Conservation (phyloP, 1,140 invertebrate genomes). For the Carposina sasakii region DNA sequence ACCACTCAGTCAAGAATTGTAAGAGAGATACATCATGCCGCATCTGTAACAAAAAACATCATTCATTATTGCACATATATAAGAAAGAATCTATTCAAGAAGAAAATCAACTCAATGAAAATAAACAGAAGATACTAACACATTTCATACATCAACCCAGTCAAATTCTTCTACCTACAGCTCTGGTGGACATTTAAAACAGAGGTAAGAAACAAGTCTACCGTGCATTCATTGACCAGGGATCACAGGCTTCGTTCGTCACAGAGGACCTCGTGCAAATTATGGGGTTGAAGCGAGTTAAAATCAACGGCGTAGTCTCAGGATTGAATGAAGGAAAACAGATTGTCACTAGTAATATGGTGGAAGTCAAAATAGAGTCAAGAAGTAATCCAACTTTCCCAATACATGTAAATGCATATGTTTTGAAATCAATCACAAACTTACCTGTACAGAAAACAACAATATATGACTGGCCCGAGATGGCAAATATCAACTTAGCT, state of each 20-base stretch:
- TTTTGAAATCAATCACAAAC: too few species aligned
- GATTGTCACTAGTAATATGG: conserved; percentile 10
- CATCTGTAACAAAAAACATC: conserved; percentile 21
- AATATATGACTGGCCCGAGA: too few species aligned
- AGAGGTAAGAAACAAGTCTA: conserved; percentile 7
- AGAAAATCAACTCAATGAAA: not conserved
- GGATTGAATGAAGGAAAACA: conserved; percentile 7
- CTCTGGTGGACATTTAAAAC: conserved; percentile 10
- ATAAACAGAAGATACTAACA: not conserved
- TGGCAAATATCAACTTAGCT: conserved; percentile 13
- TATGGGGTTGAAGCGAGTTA: conserved; percentile 6
- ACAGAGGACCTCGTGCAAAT: conserved; percentile 22
- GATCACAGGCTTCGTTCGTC: conserved; percentile 23
- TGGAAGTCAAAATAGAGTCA: conserved; percentile 7
- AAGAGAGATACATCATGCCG: conserved; percentile 9
- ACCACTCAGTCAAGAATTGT: conserved; percentile 22
- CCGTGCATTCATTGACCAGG: conserved; percentile 22
- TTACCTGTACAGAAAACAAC: too few species aligned
- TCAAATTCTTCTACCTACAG: conserved; percentile 22
- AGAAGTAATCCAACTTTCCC: conserved; percentile 8
- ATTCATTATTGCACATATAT: too few species aligned
- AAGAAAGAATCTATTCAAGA: not conserved
- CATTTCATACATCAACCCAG: not conserved
- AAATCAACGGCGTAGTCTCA: not conserved
- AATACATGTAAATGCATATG: too few species aligned